Conservation (phyloP, 37 sponge, comb jelly and placozoan species). For the Eunapius fragilis region DNA sequence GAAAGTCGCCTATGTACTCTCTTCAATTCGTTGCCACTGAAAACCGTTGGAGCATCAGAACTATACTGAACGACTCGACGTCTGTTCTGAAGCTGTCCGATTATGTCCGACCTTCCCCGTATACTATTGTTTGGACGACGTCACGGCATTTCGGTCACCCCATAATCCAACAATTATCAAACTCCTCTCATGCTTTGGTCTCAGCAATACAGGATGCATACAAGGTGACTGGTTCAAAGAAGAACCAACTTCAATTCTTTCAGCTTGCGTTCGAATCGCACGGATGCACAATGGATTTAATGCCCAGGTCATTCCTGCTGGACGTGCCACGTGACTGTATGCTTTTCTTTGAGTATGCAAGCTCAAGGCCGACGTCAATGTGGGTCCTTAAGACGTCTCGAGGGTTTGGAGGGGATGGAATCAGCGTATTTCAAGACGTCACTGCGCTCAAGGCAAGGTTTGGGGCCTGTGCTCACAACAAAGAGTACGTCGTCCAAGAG, state of each 20-base stretch:
- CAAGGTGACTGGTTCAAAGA: constrained; percentile 76
- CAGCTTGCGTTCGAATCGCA: constrained; percentile 17
- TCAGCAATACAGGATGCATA: constrained; percentile 41
- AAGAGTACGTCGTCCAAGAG: constrained; percentile 67
- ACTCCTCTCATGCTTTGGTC: constrained; percentile 38
- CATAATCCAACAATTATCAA: constrained; percentile 7
- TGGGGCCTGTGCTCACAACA: constrained; percentile 26
- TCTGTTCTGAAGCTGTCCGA: neutral
- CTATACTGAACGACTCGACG: constrained; percentile 30
- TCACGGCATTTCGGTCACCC: constrained; percentile 25
- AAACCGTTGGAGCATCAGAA: constrained; percentile 26
- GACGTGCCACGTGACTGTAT: constrained; percentile 48
- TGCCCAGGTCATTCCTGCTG: constrained; percentile 77
- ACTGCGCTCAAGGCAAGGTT: constrained; percentile 33
- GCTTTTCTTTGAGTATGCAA: constrained; percentile 61
- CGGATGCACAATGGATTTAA: constrained; percentile 56
- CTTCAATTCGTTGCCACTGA: constrained; percentile 13
- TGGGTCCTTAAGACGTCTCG: constrained; percentile 81
- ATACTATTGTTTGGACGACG: constrained; percentile 35
- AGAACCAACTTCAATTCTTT: constrained; percentile 55
- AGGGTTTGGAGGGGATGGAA: constrained; percentile 78
- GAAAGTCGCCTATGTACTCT: constrained; percentile 55
- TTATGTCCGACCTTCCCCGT: neutral
- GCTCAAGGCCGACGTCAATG: neutral
- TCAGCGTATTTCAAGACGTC: constrained; percentile 49